Evolutionary conservation across 2,113 vertebrate genomes (phyloP).

Genomic region (Chionomys nivalis): DNA sequence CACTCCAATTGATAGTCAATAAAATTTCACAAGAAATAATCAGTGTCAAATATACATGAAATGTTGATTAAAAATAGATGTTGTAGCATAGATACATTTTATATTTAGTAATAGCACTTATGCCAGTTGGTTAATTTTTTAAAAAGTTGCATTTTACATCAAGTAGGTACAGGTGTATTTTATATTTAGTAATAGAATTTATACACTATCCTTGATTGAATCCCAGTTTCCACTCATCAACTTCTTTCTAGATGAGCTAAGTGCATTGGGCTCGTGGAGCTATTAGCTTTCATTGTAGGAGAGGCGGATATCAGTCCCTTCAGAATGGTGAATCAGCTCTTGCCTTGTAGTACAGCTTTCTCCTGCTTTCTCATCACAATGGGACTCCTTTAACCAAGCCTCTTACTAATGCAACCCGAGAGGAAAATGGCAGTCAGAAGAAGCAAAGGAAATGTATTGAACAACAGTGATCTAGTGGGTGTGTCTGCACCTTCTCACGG

Average conservation of each 20-base stretch:
- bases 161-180: constrained; percentile 77
- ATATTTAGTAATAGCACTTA: constrained; percentile 27
- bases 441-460: constrained; percentile 82
- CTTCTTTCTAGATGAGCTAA: constrained; percentile 85
- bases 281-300: constrained; percentile 87
- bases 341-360: constrained; percentile 85
- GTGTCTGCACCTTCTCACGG: constrained; percentile 68
- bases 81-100: not conserved
- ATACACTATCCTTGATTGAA: constrained; percentile 78
- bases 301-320: constrained; percentile 85
- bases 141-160: constrained; percentile 72
- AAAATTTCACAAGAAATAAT: not conserved
- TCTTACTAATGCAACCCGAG: constrained; percentile 80
- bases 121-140: constrained; percentile 42
- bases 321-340: constrained; percentile 86
- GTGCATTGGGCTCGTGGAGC: constrained; percentile 85
- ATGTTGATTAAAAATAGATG: not conserved
- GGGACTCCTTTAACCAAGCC: constrained; percentile 80
- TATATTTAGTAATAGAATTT: constrained; percentile 76
- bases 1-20: not conserved
- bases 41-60: constrained; percentile 39
- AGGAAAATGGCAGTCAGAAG: constrained; percentile 74
- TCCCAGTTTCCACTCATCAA: constrained; percentile 80
- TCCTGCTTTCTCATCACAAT: constrained; percentile 81
- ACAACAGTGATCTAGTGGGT: constrained; percentile 69